These are phyloP conservation scores for Aphis craccivora DNA, from an alignment of 1,140 invertebrate species.

Conservation along the genomic window DNA sequence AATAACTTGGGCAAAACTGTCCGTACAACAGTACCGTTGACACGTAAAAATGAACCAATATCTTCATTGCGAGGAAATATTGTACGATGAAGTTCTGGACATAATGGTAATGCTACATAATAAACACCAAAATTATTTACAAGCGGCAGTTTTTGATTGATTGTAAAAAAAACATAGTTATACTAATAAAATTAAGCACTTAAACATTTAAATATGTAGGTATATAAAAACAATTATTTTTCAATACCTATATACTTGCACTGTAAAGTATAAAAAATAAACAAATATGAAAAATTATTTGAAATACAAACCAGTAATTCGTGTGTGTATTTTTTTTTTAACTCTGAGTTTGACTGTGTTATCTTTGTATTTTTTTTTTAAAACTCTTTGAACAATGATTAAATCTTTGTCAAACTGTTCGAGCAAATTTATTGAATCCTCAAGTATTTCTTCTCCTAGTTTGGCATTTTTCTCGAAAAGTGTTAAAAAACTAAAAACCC, in stretches of 20 bases:
- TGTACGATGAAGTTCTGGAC: slow-evolving; percentile 69
- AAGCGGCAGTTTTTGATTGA: not conserved
- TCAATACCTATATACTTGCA: not conserved
- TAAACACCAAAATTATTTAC: slow-evolving; percentile 20
- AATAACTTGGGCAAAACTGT: slow-evolving; percentile 79
- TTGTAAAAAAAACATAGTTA: not conserved
- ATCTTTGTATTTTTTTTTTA: slow-evolving; percentile 66
- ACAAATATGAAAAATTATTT: not conserved
- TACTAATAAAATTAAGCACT: slow-evolving; percentile 12
- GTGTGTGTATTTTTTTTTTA: slow-evolving; percentile 74
- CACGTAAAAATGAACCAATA: slow-evolving; percentile 72
- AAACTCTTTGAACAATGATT: slow-evolving; percentile 69
- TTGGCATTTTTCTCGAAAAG: slow-evolving; percentile 70
- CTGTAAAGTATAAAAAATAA: not conserved
- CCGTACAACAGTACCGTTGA: slow-evolving; percentile 76
- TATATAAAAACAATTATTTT: not conserved
- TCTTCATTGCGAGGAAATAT: slow-evolving; percentile 74
- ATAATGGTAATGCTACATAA: slow-evolving; percentile 69
- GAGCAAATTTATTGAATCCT: slow-evolving; percentile 68
- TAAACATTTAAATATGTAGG: not conserved
- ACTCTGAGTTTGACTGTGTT: slow-evolving; percentile 64
- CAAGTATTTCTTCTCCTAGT: slow-evolving; percentile 69
- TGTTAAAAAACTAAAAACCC: slow-evolving; percentile 70
- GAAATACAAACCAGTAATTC: slow-evolving; percentile 65
- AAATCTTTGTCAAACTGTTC: slow-evolving; percentile 72